Percentiles rank a stretch among this genome's conserved stretches.
Evolutionary conservation across 2,888 invertebrate genomes (phyloP).

Genomic region (Patella depressa): DNA sequence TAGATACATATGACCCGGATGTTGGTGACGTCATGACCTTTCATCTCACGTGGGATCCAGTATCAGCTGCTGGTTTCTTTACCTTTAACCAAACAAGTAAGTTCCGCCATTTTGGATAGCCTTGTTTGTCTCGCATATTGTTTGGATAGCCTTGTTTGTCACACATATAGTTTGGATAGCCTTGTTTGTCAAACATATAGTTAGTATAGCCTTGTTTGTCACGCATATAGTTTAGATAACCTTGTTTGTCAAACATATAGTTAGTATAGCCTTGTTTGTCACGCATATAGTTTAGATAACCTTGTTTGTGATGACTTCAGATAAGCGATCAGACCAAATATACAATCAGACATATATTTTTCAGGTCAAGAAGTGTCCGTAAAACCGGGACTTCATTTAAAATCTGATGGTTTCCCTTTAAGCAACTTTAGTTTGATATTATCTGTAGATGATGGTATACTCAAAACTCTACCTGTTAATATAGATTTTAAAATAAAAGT

Average conservation of each 20-base stretch:
- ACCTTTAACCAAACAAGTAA: not conserved
- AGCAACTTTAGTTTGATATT: not conserved
- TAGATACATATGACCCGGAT: not conserved
- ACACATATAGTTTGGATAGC: no score
- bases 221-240: no score
- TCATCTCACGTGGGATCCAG: not conserved
- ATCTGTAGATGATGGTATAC: not conserved
- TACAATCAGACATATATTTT: not conserved
- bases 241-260: no score
- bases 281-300: no score
- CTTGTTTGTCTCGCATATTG: no score
- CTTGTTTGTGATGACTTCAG: no score
- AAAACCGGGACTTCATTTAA: not conserved
- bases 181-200: no score
- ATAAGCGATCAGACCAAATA: no score
- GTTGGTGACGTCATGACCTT: not conserved
- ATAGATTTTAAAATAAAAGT: not conserved
- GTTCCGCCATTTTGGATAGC: not conserved
- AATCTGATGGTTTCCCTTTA: not conserved
- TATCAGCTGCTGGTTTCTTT: not conserved
- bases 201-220: no score
- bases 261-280: no score
- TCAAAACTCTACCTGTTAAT: not conserved
- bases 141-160: no score
- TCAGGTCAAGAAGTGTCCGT: not conserved